phyloP scores from a whole-genome alignment of 2,113 vertebrate genomes.

The Apistogramma diplotaenia region DNA sequence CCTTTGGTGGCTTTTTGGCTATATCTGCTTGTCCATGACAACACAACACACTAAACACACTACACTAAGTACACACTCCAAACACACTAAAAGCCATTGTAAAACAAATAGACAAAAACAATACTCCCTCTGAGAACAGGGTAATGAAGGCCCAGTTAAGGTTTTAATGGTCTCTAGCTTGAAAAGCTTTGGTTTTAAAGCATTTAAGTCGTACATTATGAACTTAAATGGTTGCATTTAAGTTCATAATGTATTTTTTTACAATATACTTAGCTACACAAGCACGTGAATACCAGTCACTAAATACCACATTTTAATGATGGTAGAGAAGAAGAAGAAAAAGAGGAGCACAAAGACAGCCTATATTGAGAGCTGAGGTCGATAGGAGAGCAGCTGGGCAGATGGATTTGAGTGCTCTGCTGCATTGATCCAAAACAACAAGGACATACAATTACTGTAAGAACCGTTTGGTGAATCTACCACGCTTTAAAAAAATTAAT shows the following conservation, averaged over 20 bases:
- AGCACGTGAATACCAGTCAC: background rate
- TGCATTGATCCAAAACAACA: slow-evolving; percentile 55
- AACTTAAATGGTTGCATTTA: background rate
- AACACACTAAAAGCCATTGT: no score
- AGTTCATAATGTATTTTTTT: slow-evolving; percentile 23
- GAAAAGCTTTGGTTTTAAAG: slow-evolving; percentile 6
- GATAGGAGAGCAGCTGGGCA: slow-evolving; percentile 35
- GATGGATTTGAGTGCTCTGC: slow-evolving; percentile 27
- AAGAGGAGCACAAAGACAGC: slow-evolving; percentile 24
- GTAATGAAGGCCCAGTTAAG: background rate
- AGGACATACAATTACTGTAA: slow-evolving; percentile 50
- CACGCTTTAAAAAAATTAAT: slow-evolving; percentile 14
- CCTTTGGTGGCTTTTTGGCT: no score
- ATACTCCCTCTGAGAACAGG: no score
- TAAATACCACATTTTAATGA: slow-evolving; percentile 20
- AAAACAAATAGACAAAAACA: no score
- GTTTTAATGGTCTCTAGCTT: background rate
- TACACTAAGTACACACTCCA: no score
- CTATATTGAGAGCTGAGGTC: slow-evolving; percentile 14
- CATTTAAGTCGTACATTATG: no score
- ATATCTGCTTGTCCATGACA: no score
- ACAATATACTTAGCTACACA: background rate
- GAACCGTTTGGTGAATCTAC: background rate
- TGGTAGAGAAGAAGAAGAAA: background rate
- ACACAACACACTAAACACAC: no score